Base-by-base conservation (phyloP, 2,797 vertebrate genomes). In the Austrolebias charrua region DNA sequence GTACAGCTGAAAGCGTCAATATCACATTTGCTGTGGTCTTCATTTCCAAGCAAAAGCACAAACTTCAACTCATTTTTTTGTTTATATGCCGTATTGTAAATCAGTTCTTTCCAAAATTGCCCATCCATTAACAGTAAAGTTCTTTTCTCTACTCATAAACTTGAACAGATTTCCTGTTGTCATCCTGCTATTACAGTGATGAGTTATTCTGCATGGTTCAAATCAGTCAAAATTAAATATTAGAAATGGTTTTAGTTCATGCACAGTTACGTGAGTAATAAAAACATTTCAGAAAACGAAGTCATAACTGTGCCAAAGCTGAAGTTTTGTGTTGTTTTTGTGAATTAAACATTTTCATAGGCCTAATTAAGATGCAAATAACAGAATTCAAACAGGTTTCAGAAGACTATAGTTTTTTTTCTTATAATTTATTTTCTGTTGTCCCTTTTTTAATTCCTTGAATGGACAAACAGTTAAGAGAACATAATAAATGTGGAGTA, bases 1-100 rank as follows among this genome's bases (percentile, higher is more conserved):
- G n/a, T n/a, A 81, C 87, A 83, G 86, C 81, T 84, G 81, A 90
- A 88, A 89, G 85, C 90, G 87, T 87, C 86, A 91, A 92, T 90
- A 91, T 90, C 88, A 90, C 86, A 89, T 92, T 92, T 94, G 91
- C 91, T 93, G 92, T 93, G 88, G 87, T 90, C 89, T 90, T 90
- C 82, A 86, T 88, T 91, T 93, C 82, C 82, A 82, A 80, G 69
- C 73, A 87, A 83, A 88, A 77, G 62, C 43, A 43, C n/a, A 71
- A 76, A 12, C 31, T 64, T 71, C 14, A 78, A 77, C 33, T 14
- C 16, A 63, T 76, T 19, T 18, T 19, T 19, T 63, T 75, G 64
- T 38, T 64, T 66, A 13, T 52, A 8, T 76, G 52, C 45, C 57
- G 49, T 31, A 5, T 20, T 60, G 33, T 80, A 48, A 59, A 44